Conservation (phyloP, 1,140 invertebrate genomes). For the Neodiprion lecontei region DNA sequence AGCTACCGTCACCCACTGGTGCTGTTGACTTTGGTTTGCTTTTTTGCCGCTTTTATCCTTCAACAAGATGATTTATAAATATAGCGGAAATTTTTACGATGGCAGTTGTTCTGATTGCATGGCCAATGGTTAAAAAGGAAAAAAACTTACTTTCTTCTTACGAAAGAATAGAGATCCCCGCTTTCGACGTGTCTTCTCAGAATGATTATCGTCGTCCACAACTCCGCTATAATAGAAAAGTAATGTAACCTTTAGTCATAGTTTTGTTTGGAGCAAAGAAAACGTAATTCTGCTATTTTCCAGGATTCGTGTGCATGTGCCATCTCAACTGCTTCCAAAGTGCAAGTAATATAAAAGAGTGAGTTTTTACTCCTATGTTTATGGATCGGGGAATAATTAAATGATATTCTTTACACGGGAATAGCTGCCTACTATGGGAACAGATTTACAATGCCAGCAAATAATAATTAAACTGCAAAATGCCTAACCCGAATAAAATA, state of each 20-base stretch:
- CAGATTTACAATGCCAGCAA: conserved; percentile 23
- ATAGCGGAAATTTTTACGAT: neutral
- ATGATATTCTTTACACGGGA: neutral
- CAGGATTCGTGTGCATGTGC: too few relatives aligned
- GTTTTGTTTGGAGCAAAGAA: too few relatives aligned
- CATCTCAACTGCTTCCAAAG: too few relatives aligned
- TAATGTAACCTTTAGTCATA: too few relatives aligned
- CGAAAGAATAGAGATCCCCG: conserved; percentile 88
- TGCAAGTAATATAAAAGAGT: too few relatives aligned
- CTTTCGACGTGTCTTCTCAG: conserved; percentile 81
- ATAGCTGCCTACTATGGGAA: neutral
- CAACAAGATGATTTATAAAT: conserved; percentile 15
- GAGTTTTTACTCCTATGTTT: neutral
- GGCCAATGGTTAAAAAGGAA: conserved; percentile 19
- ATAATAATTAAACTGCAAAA: conserved; percentile 35
- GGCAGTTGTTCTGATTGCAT: neutral
- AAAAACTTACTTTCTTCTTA: conserved; percentile 77
- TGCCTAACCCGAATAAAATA: conserved; percentile 47
- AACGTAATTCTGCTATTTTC: too few relatives aligned
- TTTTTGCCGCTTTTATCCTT: conserved; percentile 59
- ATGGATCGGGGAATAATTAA: conserved; percentile 13
- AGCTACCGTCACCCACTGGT: conserved; percentile 78
- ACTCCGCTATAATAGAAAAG: conserved; percentile 40
- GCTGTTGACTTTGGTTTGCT: conserved; percentile 54
- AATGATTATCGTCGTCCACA: conserved; percentile 76